Base-by-base conservation (phyloP, 2,888 invertebrate genomes). In the Muscina levida region DNA sequence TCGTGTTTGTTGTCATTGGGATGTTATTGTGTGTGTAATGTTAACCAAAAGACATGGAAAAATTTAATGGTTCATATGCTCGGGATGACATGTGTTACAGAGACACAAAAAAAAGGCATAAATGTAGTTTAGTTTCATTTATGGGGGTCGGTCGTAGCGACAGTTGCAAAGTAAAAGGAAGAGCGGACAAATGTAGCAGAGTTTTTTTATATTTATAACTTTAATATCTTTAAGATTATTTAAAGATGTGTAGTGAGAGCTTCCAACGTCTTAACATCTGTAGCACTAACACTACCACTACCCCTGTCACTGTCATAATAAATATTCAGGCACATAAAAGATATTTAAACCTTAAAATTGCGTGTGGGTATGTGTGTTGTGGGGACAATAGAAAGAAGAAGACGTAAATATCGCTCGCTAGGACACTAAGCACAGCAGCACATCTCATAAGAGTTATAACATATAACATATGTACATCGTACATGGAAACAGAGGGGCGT, bases 41-140 rank as follows among this genome's bases (percentile, higher is more conserved):
- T 70, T 76, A 76, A 76, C 70, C 53, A 44, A 68, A 76, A 42
- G 62, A 70, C 75, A 76, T 76, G 70, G 70, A 65, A 65, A 31
- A 65, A 70, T 76, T 76, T 70, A 70, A 76, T 76, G 75, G 65
- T 70, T 76, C 56, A 65, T 65, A 76, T 76, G 65, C 51, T 76
- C 65, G 37, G 19, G 53, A 56, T 76, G 75, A 71, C 75, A 76
- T 76, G 70, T 76, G 75, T 65, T 76, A 53, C 62, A 65, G 65
- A 31, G 8, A 31, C 3, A 31, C 3, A 31, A 31, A 3, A 31
- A 70, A 70, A 71, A 65, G 62, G 62, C 70, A 59, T 53, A 46
- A 19, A 62, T 62, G 62, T 59, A 56, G 44, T 22, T 75, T 68
- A 19, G 19, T 70, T 70, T 48, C 17, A 31, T 62, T 56, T 24